Evolutionary conservation across 2,113 vertebrate genomes (phyloP).

Genomic region (Orthonyx spaldingii): DNA sequence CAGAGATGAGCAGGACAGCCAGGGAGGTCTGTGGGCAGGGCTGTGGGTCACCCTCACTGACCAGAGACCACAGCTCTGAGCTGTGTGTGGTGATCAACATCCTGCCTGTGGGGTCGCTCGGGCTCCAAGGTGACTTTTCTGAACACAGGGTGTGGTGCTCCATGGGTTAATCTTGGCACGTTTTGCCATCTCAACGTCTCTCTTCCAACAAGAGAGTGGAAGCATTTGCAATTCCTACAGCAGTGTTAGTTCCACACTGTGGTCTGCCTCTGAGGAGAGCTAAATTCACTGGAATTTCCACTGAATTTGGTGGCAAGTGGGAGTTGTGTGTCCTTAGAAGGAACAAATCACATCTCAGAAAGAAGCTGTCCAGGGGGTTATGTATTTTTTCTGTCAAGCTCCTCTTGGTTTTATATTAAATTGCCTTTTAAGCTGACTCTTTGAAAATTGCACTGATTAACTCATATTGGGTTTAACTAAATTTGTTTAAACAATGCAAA

Average conservation of each 20-base stretch:
- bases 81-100: no score
- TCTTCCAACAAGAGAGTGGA: not conserved
- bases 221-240: not conserved
- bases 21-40: not conserved
- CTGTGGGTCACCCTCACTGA: not conserved
- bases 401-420: not conserved
- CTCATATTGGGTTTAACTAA: slow-evolving; percentile 51
- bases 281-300: not conserved
- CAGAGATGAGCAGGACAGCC: not conserved
- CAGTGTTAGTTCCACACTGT: not conserved
- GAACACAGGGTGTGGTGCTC: not conserved
- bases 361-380: not conserved
- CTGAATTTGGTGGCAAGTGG: not conserved
- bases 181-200: not conserved
- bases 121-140: not conserved
- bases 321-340: not conserved
- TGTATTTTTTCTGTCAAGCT: not conserved
- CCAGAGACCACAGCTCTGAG: no score
- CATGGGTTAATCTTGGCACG: not conserved
- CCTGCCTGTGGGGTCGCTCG: accelerated
- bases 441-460: slow-evolving; percentile 28
- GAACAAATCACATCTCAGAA: not conserved
- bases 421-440: slow-evolving; percentile 12
- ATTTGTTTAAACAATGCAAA: slow-evolving; percentile 46
- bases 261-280: not conserved